phyloP scores from a whole-genome alignment of 2,888 invertebrate genomes.

The Ferdinandea cuprea region DNA sequence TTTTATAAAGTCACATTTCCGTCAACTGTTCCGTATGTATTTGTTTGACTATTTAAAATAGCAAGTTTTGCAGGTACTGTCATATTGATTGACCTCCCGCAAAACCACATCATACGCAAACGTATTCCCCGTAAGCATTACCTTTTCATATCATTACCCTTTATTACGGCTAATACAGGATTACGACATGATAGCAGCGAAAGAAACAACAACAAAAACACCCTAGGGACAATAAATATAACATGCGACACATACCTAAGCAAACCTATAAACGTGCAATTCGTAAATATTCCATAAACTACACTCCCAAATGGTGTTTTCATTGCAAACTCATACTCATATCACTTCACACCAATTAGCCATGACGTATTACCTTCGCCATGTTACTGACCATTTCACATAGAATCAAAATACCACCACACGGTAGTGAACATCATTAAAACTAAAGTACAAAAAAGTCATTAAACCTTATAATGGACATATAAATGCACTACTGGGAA shows the following conservation, averaged over 20 bases:
- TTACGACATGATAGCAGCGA: neutral
- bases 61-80: no score
- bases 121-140: no score
- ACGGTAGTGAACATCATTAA: neutral
- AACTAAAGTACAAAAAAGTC: neutral
- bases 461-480: neutral
- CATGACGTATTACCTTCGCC: neutral
- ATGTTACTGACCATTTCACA: neutral
- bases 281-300: neutral
- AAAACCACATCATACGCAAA: no score
- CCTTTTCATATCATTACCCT: neutral
- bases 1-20: no score
- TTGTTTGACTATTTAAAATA: no score
- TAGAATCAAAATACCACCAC: neutral
- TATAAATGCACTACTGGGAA: neutral
- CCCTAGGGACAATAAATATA: neutral
- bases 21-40: no score
- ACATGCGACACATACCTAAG: neutral
- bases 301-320: neutral
- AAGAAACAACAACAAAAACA: neutral
- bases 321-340: neutral
- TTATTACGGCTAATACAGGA: no score
- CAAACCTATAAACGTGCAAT: neutral
- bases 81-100: no score
- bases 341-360: constrained; percentile 2